These are phyloP conservation scores for Gallinago undulata DNA, from an alignment of 2,113 vertebrate genomes.

Conservation along the genomic window DNA sequence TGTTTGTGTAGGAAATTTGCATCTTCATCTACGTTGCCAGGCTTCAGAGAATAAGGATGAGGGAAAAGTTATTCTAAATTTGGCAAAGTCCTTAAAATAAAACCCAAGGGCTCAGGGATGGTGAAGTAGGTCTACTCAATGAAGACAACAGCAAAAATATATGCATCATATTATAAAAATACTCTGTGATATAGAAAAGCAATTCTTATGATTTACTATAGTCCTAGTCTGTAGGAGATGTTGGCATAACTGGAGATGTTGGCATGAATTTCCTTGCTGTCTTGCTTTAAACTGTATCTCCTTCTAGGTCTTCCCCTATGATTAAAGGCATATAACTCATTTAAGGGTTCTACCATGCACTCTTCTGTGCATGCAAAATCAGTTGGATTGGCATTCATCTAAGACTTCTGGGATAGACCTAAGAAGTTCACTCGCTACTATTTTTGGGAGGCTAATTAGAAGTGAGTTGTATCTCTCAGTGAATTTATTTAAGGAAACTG, in stretches of 20 bases:
- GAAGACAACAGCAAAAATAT: background rate
- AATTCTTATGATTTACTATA: slow-evolving; percentile 20
- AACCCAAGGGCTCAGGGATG: background rate
- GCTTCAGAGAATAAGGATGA: background rate
- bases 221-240: background rate
- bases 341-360: background rate
- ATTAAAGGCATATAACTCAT: background rate
- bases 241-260: background rate
- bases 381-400: background rate
- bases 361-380: background rate
- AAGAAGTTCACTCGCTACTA: background rate
- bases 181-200: background rate
- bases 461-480: background rate
- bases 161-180: background rate
- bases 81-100: background rate
- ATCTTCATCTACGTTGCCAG: background rate
- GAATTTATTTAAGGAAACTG: background rate
- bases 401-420: background rate
- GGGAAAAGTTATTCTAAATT: background rate
- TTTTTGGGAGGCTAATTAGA: background rate
- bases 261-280: background rate
- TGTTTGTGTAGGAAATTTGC: background rate
- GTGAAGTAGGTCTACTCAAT: background rate
- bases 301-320: background rate
- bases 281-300: background rate